phyloP scores from a whole-genome alignment of 1,140 invertebrate genomes.

The Trichomalopsis sarcophagae region DNA sequence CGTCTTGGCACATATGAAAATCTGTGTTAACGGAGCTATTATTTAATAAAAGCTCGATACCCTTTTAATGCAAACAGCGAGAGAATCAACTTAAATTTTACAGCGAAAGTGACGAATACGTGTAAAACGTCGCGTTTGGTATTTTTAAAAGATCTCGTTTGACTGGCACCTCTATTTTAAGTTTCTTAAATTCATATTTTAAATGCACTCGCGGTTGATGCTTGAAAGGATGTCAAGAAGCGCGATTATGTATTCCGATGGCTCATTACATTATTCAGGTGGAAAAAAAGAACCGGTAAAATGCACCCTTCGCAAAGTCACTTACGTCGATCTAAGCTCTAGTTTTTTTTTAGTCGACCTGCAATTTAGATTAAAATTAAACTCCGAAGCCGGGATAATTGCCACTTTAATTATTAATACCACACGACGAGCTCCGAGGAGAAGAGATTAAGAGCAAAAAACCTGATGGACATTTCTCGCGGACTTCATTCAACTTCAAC shows the following conservation, averaged over 20 bases:
- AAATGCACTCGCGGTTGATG: not conserved
- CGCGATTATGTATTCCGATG: not conserved
- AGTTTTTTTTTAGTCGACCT: not conserved
- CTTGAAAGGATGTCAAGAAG: not conserved
- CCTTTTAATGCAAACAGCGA: too few species aligned
- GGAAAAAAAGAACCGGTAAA: not conserved
- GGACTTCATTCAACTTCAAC: not conserved
- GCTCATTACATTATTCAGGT: not conserved
- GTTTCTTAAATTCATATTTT: not conserved
- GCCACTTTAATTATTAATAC: slow-evolving; percentile 1
- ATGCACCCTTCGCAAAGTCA: not conserved
- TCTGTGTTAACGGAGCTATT: too few species aligned
- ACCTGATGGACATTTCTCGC: not conserved
- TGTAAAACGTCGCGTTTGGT: too few species aligned
- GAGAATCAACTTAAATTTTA: too few species aligned
- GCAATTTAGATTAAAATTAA: not conserved
- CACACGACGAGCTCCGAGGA: not conserved
- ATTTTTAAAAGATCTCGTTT: too few species aligned
- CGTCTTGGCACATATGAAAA: too few species aligned
- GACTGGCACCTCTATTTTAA: not conserved
- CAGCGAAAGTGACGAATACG: too few species aligned
- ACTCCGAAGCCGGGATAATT: not conserved
- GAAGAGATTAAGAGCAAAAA: not conserved
- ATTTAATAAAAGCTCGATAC: too few species aligned
- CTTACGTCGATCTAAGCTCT: not conserved